phyloP scores from a whole-genome alignment of 2,797 vertebrate species.

The Australoheros facetus region DNA sequence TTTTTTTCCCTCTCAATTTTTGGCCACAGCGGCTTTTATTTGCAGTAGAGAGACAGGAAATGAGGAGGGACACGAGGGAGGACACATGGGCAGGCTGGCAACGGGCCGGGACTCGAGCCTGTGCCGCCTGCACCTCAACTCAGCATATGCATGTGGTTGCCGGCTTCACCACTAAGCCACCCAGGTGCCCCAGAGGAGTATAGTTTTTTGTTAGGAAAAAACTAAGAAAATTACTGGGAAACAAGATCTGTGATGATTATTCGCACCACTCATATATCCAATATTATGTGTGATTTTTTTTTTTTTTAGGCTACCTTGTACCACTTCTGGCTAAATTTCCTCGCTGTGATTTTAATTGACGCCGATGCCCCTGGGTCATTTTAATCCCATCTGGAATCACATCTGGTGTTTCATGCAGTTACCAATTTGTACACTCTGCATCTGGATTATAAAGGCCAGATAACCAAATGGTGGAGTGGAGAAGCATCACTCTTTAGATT shows the following conservation, averaged over 20 bases:
- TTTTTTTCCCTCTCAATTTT: too few species aligned
- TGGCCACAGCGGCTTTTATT: too few species aligned
- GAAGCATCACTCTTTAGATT: conserved; percentile 26
- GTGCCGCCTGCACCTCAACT: too few species aligned
- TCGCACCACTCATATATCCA: background rate
- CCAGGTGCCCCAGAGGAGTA: background rate
- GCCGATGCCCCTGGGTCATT: conserved; percentile 25
- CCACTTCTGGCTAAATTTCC: conserved; percentile 4
- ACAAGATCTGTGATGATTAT: background rate
- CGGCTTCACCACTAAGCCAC: too few species aligned
- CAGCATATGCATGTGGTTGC: too few species aligned
- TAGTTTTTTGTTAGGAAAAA: too few species aligned
- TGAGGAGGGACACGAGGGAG: too few species aligned
- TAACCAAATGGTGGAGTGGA: conserved; percentile 16
- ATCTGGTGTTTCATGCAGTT: conserved; percentile 62
- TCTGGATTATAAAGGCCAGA: conserved; percentile 42
- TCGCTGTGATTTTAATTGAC: conserved; percentile 34
- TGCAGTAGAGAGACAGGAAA: too few species aligned
- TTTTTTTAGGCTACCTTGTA: background rate
- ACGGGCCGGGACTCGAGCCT: too few species aligned
- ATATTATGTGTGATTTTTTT: background rate
- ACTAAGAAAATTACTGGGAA: background rate
- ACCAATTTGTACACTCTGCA: conserved; percentile 28
- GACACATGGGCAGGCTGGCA: too few species aligned
- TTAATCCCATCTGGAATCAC: conserved; percentile 61